These are phyloP conservation scores for Cassiopea xamachana DNA, from an alignment of 30 jellyfish, hydroid and myxozoan genomes.

Conservation along the genomic window DNA sequence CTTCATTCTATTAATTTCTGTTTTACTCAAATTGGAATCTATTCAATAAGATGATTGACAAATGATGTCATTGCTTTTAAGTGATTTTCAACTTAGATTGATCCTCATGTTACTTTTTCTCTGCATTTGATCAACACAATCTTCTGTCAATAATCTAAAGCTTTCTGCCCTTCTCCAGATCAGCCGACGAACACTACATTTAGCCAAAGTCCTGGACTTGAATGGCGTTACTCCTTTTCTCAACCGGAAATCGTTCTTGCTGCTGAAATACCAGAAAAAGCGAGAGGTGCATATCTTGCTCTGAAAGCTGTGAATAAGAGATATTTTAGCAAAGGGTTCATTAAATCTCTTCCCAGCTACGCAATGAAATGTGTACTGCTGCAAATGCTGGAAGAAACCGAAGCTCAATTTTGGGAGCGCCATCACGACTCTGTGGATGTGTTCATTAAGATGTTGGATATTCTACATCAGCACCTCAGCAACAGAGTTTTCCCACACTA, in stretches of 20 bases:
- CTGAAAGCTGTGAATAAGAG: slow-evolving; percentile 29
- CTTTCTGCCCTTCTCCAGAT: not conserved
- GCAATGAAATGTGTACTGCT: slow-evolving; percentile 27
- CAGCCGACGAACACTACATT: slow-evolving; percentile 17
- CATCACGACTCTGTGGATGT: not conserved
- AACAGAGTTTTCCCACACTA: slow-evolving; percentile 34
- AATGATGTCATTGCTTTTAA: no score
- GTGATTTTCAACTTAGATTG: no score
- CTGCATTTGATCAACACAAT: no score
- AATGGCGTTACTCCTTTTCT: slow-evolving; percentile 58
- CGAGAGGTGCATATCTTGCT: slow-evolving; percentile 28
- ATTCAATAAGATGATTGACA: no score
- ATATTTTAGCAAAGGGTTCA: slow-evolving; percentile 11
- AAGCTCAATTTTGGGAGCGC: not conserved
- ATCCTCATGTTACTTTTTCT: no score
- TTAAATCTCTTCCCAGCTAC: slow-evolving; percentile 13
- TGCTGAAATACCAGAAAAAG: slow-evolving; percentile 5
- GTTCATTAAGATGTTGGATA: slow-evolving; percentile 19
- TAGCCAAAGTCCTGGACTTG: slow-evolving; percentile 49
- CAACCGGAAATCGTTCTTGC: slow-evolving; percentile 53
- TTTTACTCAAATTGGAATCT: no score
- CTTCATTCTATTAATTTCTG: no score
- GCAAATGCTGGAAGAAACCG: slow-evolving; percentile 24
- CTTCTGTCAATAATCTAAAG: not conserved
- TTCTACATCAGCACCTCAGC: slow-evolving; percentile 4